These are phyloP conservation scores for Fregetta grallaria DNA, from an alignment of 2,113 vertebrate species.

Conservation along the genomic window DNA sequence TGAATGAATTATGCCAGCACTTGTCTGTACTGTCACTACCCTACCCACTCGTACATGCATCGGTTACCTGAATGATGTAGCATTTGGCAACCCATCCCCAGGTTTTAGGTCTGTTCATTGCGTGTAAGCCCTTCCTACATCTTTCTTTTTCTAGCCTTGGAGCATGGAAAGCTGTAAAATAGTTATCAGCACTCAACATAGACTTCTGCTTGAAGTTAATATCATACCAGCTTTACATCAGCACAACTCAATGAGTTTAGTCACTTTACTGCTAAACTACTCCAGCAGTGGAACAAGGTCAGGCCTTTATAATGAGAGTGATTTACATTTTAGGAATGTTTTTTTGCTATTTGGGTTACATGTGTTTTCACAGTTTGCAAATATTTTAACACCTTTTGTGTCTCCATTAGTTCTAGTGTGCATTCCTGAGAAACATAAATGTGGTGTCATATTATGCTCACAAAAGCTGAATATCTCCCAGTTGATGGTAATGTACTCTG, in stretches of 20 bases:
- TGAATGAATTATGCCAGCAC: background rate
- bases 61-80: background rate
- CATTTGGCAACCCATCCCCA: background rate
- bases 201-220: background rate
- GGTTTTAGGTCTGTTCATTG: background rate
- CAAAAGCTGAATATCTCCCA: background rate
- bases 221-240: background rate
- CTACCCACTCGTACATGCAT: fast-evolving
- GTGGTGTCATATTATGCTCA: background rate
- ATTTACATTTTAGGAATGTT: background rate
- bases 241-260: background rate
- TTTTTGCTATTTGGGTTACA: background rate
- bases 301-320: background rate
- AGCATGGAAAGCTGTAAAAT: background rate
- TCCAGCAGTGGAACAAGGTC: background rate
- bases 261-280: background rate
- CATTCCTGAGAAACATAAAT: background rate
- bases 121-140: background rate
- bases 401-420: background rate
- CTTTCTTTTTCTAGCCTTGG: background rate
- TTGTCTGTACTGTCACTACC: background rate
- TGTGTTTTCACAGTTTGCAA: background rate
- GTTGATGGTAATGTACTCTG: background rate
- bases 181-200: background rate
- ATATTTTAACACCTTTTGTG: background rate